phyloP scores from a whole-genome alignment of 37 sponge, comb jelly and placozoan species.

The Aplysina aerophoba region DNA sequence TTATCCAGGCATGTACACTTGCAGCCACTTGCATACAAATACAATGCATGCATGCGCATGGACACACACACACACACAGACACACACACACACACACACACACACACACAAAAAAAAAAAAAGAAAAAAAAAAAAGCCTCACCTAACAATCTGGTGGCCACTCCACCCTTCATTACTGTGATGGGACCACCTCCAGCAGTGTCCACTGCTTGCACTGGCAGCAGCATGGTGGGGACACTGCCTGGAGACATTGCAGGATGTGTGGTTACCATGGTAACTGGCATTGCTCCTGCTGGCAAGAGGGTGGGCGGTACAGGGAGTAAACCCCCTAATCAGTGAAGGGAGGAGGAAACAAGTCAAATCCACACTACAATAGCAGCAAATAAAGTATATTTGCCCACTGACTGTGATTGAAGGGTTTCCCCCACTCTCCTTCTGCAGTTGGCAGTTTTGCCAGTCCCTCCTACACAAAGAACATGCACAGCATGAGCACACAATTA shows the following conservation, averaged over 20 bases:
- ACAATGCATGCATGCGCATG: conserved; percentile 19
- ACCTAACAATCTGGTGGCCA: background rate
- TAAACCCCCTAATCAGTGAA: conserved; percentile 6
- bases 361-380: background rate
- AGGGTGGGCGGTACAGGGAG: background rate
- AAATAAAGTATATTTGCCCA: background rate
- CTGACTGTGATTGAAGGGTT: conserved; percentile 11
- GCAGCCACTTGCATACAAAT: conserved; percentile 4
- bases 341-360: background rate
- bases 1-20: no score
- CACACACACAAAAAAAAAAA: background rate
- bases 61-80: conserved; percentile 37
- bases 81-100: conserved; percentile 37
- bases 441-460: background rate
- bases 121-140: background rate
- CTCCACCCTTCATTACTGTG: background rate
- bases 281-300: background rate
- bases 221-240: background rate
- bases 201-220: conserved; percentile 3
- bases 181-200: background rate
- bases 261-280: conserved; percentile 10
- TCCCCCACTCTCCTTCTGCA: conserved; percentile 22
- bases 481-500: no score
- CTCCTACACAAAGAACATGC: no score
- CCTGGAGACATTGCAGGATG: background rate